These are phyloP conservation scores for Fulica atra DNA, from an alignment of 2,113 vertebrate genomes.

Conservation along the genomic window DNA sequence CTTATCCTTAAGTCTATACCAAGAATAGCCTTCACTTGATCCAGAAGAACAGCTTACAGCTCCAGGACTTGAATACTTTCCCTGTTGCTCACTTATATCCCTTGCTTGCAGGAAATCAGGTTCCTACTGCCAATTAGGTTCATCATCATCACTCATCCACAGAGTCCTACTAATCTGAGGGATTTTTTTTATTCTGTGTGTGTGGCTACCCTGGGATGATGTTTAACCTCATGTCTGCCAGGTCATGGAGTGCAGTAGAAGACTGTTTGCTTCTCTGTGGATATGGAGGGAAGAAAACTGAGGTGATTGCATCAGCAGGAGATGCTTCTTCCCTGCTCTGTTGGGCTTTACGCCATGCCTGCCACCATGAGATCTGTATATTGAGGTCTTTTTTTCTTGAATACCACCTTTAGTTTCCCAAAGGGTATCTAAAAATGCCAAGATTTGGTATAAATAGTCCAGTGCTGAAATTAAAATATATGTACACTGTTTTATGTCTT, in stretches of 20 bases:
- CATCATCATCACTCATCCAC: conserved; percentile 26
- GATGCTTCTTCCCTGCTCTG: background rate
- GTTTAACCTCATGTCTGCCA: background rate
- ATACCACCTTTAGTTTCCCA: background rate
- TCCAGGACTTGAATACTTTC: conserved; percentile 1
- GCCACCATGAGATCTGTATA: background rate
- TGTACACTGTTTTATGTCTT: background rate
- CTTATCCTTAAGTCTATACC: background rate
- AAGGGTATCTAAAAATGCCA: background rate
- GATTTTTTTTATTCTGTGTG: background rate
- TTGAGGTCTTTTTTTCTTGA: background rate
- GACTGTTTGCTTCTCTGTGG: background rate
- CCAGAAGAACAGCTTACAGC: background rate
- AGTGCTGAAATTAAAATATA: background rate
- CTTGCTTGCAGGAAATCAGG: conserved; percentile 23
- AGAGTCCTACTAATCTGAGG: background rate
- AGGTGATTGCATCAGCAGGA: background rate
- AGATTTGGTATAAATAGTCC: background rate
- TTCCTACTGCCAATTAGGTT: background rate
- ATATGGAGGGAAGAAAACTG: background rate
- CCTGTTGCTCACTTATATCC: conserved; percentile 1
- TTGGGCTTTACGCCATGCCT: background rate
- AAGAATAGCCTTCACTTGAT: conserved; percentile 18
- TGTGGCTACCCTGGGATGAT: background rate
- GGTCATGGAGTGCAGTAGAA: background rate